phyloP scores from a whole-genome alignment of 2,888 invertebrate genomes.

The Brenthis hecate region DNA sequence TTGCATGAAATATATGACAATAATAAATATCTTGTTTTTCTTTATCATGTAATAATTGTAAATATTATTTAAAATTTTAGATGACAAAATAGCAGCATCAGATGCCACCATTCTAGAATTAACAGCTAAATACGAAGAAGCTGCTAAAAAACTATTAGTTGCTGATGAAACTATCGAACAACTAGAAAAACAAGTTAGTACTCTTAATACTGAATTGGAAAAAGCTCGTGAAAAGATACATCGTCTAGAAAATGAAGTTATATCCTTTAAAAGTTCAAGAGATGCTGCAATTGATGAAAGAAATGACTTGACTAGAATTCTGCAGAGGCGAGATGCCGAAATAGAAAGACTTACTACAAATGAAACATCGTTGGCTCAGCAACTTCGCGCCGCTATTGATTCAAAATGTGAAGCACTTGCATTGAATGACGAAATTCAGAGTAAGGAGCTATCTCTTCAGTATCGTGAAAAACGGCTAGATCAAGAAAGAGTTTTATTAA shows the following conservation, averaged over 20 bases:
- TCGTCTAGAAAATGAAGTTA: constrained; percentile 85
- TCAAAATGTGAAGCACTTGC: constrained; percentile 93
- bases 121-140: constrained; percentile 84
- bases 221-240: constrained; percentile 85
- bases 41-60: background rate
- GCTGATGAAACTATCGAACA: constrained; percentile 84
- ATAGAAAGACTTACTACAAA: constrained; percentile 88
- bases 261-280: constrained; percentile 86
- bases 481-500: constrained; percentile 89
- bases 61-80: constrained; percentile 61
- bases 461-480: constrained; percentile 92
- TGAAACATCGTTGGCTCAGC: constrained; percentile 86
- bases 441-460: constrained; percentile 89
- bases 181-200: constrained; percentile 84
- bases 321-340: constrained; percentile 88
- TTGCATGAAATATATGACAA: too few relatives aligned
- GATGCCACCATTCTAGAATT: constrained; percentile 81
- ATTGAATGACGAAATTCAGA: constrained; percentile 90
- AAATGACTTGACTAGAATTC: constrained; percentile 86
- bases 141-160: constrained; percentile 83
- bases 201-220: constrained; percentile 83
- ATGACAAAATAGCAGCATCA: constrained; percentile 79
- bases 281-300: constrained; percentile 88
- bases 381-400: constrained; percentile 88
- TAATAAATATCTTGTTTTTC: too few relatives aligned